These are phyloP conservation scores for Diorhabda elongata DNA, from an alignment of 1,140 invertebrate species.

Conservation along the genomic window DNA sequence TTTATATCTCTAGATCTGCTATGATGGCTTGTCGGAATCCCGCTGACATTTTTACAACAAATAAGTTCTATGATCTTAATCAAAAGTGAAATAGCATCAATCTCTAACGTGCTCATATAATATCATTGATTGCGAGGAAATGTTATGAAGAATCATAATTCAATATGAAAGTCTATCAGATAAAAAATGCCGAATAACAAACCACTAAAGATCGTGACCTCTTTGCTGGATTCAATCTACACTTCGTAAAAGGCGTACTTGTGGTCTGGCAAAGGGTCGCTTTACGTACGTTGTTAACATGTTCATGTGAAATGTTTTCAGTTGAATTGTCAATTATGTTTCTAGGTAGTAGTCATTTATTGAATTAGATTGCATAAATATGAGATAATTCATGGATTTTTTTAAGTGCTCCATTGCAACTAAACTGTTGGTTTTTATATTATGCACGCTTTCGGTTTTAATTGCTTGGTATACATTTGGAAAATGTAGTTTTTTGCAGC, in stretches of 20 bases:
- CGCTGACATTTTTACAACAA: not conserved
- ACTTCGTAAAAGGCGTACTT: not conserved
- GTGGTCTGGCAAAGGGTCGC: not conserved
- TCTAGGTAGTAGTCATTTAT: no score
- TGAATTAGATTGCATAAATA: no score
- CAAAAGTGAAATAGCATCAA: slow-evolving; percentile 1
- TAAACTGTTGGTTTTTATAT: no score
- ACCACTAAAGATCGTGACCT: not conserved
- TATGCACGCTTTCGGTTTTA: no score
- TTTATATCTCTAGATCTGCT: not conserved
- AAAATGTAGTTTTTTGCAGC: no score
- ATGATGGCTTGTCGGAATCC: slow-evolving; percentile 1
- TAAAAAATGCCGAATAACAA: slow-evolving; percentile 2
- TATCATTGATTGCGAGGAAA: not conserved
- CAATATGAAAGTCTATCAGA: slow-evolving; percentile 2
- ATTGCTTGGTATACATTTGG: no score
- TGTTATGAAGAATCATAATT: not conserved
- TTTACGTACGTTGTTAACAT: no score
- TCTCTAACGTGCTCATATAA: not conserved
- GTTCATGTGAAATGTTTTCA: no score
- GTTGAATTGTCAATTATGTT: no score
- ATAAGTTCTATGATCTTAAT: slow-evolving; percentile 3
- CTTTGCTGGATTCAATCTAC: not conserved
- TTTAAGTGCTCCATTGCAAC: no score
- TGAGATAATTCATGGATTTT: no score